These are phyloP conservation scores for Lycia hirtaria DNA, from an alignment of 2,888 invertebrate genomes.

Conservation along the genomic window DNA sequence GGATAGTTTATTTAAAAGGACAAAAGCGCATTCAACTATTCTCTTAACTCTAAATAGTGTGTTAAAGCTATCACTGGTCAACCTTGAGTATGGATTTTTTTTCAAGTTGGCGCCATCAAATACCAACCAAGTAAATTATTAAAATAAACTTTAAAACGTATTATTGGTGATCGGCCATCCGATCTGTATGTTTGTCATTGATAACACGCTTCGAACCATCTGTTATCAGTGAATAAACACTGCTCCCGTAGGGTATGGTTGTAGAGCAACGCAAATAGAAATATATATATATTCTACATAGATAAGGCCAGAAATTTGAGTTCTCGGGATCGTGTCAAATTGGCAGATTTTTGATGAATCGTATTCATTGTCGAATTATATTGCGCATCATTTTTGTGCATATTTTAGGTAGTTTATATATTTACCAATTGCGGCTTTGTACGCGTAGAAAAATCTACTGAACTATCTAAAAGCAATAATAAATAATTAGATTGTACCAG, in stretches of 20 bases:
- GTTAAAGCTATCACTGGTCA: conserved; percentile 9
- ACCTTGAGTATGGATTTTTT: background rate
- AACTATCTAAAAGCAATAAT: no score
- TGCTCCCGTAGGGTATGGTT: conserved; percentile 41
- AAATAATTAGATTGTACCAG: no score
- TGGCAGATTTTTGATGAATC: background rate
- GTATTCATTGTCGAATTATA: background rate
- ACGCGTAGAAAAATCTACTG: no score
- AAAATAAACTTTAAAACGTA: conserved; percentile 51
- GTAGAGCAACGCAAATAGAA: conserved; percentile 31
- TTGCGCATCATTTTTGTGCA: no score
- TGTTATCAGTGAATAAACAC: conserved; percentile 39
- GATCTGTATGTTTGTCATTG: conserved; percentile 22
- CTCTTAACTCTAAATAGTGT: background rate
- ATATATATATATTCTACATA: background rate
- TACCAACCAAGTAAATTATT: conserved; percentile 57
- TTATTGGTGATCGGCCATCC: conserved; percentile 16
- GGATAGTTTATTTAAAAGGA: no score
- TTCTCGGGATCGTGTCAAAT: background rate
- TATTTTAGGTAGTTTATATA: no score
- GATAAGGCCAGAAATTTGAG: background rate
- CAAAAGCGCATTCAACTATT: no score
- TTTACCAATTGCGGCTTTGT: no score
- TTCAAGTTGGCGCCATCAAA: conserved; percentile 44
- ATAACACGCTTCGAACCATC: conserved; percentile 34